Evolutionary conservation across 2,888 invertebrate genomes (phyloP), one percentile per base, ranked within the genome.

Genomic region (Parnassius glacialis): DNA sequence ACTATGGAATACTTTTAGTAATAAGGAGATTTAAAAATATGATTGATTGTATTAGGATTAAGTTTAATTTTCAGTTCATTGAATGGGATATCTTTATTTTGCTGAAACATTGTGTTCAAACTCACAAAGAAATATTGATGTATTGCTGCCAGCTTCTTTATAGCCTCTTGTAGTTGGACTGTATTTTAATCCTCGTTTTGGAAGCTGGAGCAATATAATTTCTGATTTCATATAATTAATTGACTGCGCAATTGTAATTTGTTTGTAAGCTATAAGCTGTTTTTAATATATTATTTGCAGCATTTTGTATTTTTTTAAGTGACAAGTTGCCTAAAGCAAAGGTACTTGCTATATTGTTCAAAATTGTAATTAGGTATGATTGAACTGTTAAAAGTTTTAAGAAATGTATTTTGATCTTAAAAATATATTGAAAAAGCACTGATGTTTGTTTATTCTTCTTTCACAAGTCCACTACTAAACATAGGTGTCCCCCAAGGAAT

Each of bases 371-470:
- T 54, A 85, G 80, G 84, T 83, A 86, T 87, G 84, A 87, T 87
- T 84, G 84, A 84, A 86, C 82, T 90, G 89, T 90, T 90, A 83
- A 71, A 80, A 84, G 83, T 85, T 90, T 81, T 87, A 85, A 87
- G 83, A 89, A 89, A 84, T 89, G 87, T 88, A 89, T 90, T 90
- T 90, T 89, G 87, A 87, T 85, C 87, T 89, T 88, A 84, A 82
- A 89, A 90, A 88, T 90, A 90, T 89, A 90, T 85, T 83, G 79
- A 83, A 75, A 77, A 85, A 84, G 75, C 73, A 78, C 76, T 74
- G 73, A 70, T 59, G 67, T 75, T 68, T 73, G 70, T 76, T 80
- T 74, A 71, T 74, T 78, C 69, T 42, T 68, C n/a, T n/a, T n/a
- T n/a, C n/a, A n/a, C n/a, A n/a, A n/a, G 16, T 16, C 16, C 16